Evolutionary conservation across 1,140 invertebrate genomes (phyloP).

Genomic region (Tetranychus urticae): DNA sequence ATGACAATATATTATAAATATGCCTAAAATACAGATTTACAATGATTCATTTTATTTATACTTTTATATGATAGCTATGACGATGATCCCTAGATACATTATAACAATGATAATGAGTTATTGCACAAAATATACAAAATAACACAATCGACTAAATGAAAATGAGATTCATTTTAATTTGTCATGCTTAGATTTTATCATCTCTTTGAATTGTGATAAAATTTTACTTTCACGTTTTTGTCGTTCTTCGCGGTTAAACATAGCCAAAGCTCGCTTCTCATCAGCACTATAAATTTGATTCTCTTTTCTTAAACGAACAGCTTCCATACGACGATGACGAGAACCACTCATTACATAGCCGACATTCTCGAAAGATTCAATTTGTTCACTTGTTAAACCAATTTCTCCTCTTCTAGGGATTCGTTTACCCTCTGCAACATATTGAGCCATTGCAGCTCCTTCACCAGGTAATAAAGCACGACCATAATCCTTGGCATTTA

Average conservation of each 20-base stretch:
- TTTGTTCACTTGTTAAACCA: constrained; percentile 85
- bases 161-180: not conserved
- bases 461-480: constrained; percentile 77
- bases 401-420: constrained; percentile 97
- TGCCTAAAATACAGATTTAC: too few species aligned
- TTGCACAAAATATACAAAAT: too few species aligned
- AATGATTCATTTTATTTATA: too few species aligned
- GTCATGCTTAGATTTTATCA: constrained; percentile 31
- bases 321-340: constrained; percentile 96
- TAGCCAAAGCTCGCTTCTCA: constrained; percentile 86
- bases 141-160: too few species aligned
- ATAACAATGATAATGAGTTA: too few species aligned
- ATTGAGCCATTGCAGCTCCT: constrained; percentile 92
- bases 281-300: constrained; percentile 99
- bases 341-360: constrained; percentile 95
- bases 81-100: too few species aligned
- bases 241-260: constrained; percentile 93
- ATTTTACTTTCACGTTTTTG: constrained; percentile 88
- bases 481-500: constrained; percentile 29
- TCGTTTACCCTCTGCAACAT: constrained; percentile 90
- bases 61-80: too few species aligned
- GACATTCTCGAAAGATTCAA: constrained; percentile 71
- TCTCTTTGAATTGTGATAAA: constrained; percentile 76
- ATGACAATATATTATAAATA: too few species aligned
- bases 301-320: constrained; percentile 93